Conservation (phyloP, 2,797 vertebrate species). For the Sibirionetta formosa region DNA sequence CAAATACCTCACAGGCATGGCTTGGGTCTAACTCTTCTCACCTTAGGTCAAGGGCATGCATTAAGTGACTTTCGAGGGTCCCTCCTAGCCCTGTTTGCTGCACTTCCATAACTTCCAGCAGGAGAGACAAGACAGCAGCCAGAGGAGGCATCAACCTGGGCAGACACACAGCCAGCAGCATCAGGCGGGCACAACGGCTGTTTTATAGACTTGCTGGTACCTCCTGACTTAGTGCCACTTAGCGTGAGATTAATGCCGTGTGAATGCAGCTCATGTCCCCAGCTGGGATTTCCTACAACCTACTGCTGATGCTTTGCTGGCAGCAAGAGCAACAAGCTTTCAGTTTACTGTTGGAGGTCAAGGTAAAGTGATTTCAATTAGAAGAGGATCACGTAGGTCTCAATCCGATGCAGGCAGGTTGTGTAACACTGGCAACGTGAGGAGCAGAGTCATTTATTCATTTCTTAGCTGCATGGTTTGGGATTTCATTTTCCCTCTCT, state of each 20-base stretch:
- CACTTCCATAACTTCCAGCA: background rate
- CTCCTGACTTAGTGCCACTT: constrained; percentile 61
- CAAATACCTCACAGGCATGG: rapidly evolving
- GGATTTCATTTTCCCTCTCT: constrained; percentile 37
- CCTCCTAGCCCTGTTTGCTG: background rate
- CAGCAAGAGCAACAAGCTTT: constrained; percentile 72
- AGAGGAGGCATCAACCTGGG: background rate
- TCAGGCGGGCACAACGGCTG: background rate
- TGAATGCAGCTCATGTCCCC: constrained; percentile 12
- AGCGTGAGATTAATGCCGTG: background rate
- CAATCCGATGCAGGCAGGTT: constrained; percentile 79
- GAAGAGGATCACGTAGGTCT: constrained; percentile 81
- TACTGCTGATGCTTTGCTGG: constrained; percentile 63
- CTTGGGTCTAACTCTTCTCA: background rate
- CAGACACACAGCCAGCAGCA: background rate
- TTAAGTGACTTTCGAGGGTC: background rate
- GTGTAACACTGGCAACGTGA: constrained; percentile 55
- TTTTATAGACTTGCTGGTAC: constrained; percentile 52
- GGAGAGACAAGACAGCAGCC: background rate
- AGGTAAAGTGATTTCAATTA: constrained; percentile 84
- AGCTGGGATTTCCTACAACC: constrained; percentile 73
- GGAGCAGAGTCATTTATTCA: constrained; percentile 76
- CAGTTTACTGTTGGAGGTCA: constrained; percentile 80
- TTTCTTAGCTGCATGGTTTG: constrained; percentile 14
- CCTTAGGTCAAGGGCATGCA: background rate